Conservation (phyloP, 2,888 invertebrate species). For the Nudaria mundana region DNA sequence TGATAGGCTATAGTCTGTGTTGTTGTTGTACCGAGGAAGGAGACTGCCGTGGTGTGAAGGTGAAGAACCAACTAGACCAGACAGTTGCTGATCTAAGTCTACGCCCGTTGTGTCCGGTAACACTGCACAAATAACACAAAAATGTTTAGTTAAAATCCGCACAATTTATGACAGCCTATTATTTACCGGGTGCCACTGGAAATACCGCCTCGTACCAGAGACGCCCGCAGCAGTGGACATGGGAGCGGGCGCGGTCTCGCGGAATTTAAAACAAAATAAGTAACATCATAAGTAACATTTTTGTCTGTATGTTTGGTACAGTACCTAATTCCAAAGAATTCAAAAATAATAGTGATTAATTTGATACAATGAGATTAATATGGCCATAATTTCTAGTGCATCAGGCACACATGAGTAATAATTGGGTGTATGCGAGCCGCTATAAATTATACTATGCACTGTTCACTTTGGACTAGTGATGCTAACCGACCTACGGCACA, state of each 20-base stretch:
- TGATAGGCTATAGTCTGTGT: conserved; percentile 84
- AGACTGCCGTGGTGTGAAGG: conserved; percentile 82
- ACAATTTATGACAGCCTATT: no score
- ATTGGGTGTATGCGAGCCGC: conserved; percentile 63
- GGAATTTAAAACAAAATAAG: no score
- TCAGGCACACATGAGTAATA: conserved; percentile 64
- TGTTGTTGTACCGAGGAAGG: conserved; percentile 85
- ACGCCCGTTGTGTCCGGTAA: conserved; percentile 89
- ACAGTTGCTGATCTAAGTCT: conserved; percentile 87
- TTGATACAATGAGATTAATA: conserved; percentile 53
- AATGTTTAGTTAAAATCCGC: neutral
- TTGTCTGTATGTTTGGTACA: no score
- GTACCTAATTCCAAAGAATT: neutral
- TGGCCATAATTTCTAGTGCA: conserved; percentile 61
- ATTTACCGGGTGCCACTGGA: no score
- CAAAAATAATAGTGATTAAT: conserved; percentile 28
- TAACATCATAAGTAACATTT: no score
- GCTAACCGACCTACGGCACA: neutral
- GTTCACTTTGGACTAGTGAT: conserved; percentile 39
- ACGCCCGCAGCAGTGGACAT: no score
- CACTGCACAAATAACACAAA: conserved; percentile 71
- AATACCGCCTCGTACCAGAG: no score
- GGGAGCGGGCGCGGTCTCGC: no score
- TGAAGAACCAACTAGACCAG: conserved; percentile 81
- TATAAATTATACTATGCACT: conserved; percentile 77